These are phyloP conservation scores for Coregonus ussuriensis DNA, from an alignment of 2,797 vertebrate genomes.

Conservation along the genomic window DNA sequence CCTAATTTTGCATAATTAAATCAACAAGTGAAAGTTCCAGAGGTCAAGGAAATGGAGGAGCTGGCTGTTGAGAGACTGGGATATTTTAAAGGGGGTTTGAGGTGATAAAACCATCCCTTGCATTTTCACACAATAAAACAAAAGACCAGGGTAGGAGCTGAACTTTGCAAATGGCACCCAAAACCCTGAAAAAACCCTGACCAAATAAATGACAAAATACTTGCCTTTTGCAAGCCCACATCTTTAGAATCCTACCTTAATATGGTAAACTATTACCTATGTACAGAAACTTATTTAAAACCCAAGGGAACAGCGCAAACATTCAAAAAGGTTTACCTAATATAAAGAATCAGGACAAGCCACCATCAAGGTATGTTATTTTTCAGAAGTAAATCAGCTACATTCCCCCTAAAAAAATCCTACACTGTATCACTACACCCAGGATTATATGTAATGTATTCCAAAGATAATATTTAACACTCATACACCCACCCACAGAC, in stretches of 20 bases:
- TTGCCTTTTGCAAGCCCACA: slow-evolving; percentile 11
- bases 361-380: not conserved
- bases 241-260: slow-evolving; percentile 7
- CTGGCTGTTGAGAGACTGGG: not conserved
- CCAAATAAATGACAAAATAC: not conserved
- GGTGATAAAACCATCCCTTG: not conserved
- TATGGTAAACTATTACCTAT: not conserved
- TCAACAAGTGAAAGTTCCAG: not conserved
- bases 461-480: not conserved
- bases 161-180: not conserved
- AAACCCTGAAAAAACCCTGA: not conserved
- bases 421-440: slow-evolving; percentile 12
- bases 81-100: not conserved
- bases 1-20: not conserved
- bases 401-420: not conserved
- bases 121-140: not conserved
- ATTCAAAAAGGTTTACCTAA: slow-evolving; percentile 15
- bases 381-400: not conserved
- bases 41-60: slow-evolving; percentile 4
- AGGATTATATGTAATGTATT: not conserved
- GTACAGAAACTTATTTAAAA: slow-evolving; percentile 24
- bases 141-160: not conserved
- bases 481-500: not conserved
- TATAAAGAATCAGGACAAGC: slow-evolving; percentile 1
- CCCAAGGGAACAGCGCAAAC: slow-evolving; percentile 20